A percentile compares a stretch with the other conserved stretches of the same genome.
Conservation (phyloP, 2,797 vertebrate species). For the Pangasius larnaudii region DNA sequence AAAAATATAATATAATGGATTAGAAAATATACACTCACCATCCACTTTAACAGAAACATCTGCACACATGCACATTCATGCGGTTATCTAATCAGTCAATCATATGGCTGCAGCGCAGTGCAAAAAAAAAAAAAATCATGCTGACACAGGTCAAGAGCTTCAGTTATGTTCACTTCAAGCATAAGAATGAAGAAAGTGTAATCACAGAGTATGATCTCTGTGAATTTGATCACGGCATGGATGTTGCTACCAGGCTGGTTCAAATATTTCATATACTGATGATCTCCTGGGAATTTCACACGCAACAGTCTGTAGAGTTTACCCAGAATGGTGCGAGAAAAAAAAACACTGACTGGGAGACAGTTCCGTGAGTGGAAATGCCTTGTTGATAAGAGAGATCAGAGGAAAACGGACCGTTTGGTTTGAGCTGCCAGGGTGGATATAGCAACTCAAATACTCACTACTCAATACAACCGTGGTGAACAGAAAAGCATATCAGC, state of each 20-base stretch:
- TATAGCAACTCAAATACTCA: neutral
- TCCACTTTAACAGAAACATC: neutral
- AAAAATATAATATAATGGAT: neutral
- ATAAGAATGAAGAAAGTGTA: neutral
- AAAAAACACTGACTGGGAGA: neutral
- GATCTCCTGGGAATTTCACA: neutral
- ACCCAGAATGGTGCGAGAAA: neutral
- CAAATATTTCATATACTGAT: neutral
- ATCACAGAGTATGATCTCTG: neutral
- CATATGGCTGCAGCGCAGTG: neutral
- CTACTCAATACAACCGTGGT: neutral
- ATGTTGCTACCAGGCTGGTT: neutral
- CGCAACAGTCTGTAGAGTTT: neutral
- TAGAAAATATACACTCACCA: neutral
- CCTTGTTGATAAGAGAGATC: neutral
- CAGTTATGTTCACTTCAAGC: neutral
- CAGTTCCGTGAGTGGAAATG: neutral
- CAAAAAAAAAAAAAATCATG: neutral
- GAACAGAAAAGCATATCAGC: neutral
- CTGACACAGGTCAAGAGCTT: neutral
- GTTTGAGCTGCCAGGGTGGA: neutral
- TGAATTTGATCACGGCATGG: neutral
- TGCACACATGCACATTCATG: neutral
- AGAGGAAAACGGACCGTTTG: neutral
- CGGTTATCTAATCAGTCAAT: neutral